These are phyloP conservation scores for Myathropa florea DNA, from an alignment of 2,888 invertebrate species.

Conservation along the genomic window DNA sequence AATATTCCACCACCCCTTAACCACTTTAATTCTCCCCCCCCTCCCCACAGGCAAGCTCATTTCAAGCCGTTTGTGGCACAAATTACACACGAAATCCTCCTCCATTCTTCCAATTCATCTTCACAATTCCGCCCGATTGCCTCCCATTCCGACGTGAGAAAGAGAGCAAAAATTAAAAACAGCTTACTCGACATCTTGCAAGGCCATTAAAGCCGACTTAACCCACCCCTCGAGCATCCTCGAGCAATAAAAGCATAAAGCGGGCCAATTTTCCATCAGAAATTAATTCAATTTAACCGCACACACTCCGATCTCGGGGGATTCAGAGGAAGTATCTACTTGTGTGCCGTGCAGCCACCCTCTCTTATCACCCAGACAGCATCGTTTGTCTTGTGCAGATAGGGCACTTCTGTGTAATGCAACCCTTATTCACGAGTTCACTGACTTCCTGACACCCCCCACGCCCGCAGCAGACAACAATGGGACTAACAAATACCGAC, in stretches of 20 bases:
- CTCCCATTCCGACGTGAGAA: constrained; percentile 5
- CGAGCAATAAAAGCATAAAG: constrained; percentile 12
- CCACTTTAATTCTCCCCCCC: background rate
- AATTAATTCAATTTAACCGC: constrained; percentile 66
- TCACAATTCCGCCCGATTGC: background rate
- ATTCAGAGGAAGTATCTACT: constrained; percentile 39
- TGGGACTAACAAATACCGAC: background rate
- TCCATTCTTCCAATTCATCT: background rate
- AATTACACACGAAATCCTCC: background rate
- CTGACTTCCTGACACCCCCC: constrained; percentile 35
- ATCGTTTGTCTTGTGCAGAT: constrained; percentile 52
- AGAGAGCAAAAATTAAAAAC: constrained; percentile 37
- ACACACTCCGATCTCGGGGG: background rate
- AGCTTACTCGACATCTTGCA: constrained; percentile 56
- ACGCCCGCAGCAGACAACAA: background rate
- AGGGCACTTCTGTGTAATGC: background rate
- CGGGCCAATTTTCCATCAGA: constrained; percentile 55
- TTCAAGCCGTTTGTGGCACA: background rate
- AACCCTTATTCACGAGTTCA: constrained; percentile 48
- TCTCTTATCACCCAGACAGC: constrained; percentile 51
- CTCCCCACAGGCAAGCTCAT: background rate
- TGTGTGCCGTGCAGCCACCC: constrained; percentile 10
- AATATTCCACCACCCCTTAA: background rate
- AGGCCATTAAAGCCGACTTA: constrained; percentile 46
- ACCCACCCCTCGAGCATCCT: constrained; percentile 19